Base-by-base conservation (phyloP, 2,797 vertebrate genomes). In the Esox masquinongy region DNA sequence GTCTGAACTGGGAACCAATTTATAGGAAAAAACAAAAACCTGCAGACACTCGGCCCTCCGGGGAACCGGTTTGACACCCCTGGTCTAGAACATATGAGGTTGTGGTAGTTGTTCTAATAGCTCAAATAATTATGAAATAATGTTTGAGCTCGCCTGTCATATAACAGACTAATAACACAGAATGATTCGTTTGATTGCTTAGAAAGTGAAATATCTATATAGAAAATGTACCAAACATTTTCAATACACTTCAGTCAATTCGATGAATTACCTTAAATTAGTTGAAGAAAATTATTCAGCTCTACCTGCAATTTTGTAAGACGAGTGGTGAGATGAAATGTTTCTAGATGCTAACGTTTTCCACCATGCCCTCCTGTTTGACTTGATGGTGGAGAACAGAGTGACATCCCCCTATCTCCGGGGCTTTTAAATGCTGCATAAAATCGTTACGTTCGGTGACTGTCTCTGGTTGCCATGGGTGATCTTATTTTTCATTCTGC, bases 381-480 rank as follows among this genome's bases (percentile, higher is more conserved):
- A 76, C 76, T 86, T 75, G 3, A 70, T 79, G 76, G 70, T 80
- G 77, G 74, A 81, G 85, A 83, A 78, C 80, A 83, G 83, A 72
- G 74, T 80, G 66, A 74, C 73, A 68, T 82, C 47, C 26, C 26
- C 47, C 24, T 83, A 66, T 69, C 78, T 86, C 82, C 83, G 39
- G 75, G 77, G 83, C 34, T 78, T 53, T 83, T 76, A 88, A 85
- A 79, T 51, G 73, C 76, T 81, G 82, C 79, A 84, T 86, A 71
- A 84, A 85, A 78, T 68, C 77, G 9, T 70, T 49, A 67, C 78
- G 78, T 79, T 82, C 64, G 70, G 68, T 78, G 77, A 81, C 71
- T 77, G 73, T 77, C 73, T 77, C 77, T 79, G 75, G 77, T 84
- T 85, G 86, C 79, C 78, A 85, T 74, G 70, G 70, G 73, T 77